phyloP scores from a whole-genome alignment of 2,113 vertebrate genomes.

The Nothoprocta perdicaria region DNA sequence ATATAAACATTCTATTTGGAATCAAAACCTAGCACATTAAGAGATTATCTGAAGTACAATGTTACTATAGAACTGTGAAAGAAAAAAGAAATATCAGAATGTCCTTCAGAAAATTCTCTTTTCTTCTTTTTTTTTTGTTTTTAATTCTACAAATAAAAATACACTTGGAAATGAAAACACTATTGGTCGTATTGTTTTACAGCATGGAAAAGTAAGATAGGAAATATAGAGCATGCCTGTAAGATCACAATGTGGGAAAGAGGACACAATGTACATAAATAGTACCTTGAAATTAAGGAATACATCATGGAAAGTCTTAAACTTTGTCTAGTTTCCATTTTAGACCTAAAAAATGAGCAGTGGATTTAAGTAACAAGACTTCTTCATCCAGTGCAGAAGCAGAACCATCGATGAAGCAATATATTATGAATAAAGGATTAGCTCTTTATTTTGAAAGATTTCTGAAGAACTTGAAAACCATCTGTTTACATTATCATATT shows the following conservation, averaged over 20 bases:
- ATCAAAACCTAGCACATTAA: neutral
- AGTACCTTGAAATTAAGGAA: neutral
- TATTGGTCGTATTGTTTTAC: neutral
- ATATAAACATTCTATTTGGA: neutral
- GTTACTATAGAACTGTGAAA: neutral
- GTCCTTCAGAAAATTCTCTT: neutral
- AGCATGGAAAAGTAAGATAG: neutral
- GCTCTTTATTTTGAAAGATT: neutral
- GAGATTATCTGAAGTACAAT: neutral
- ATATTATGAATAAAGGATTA: neutral
- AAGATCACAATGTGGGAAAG: neutral
- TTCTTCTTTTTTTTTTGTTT: neutral
- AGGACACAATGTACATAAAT: neutral
- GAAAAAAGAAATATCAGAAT: neutral
- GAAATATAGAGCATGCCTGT: neutral
- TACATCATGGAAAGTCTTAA: neutral
- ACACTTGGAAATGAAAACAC: neutral
- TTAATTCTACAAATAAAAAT: neutral
- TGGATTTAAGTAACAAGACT: neutral
- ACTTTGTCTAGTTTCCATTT: neutral
- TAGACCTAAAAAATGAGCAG: neutral
- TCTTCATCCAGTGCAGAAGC: neutral
- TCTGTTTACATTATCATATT: neutral
- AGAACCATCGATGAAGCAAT: neutral
- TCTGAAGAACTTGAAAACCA: neutral